Evolutionary conservation across 2,888 invertebrate genomes (phyloP), one percentile per base, ranked within the genome.

Genomic region (Caradrina clavipalpis): DNA sequence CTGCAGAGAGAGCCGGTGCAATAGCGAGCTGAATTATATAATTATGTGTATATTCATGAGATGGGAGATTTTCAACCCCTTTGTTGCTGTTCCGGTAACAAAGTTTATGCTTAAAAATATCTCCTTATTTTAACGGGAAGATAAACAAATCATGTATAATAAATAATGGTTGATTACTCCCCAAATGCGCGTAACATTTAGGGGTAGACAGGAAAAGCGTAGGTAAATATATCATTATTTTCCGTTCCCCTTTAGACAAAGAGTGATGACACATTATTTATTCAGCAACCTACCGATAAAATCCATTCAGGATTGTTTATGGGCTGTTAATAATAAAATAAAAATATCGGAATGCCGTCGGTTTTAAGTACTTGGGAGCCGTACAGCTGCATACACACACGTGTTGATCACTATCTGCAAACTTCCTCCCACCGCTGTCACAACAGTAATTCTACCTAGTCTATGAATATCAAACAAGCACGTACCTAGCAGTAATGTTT

Each of bases 211-310:
- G 68, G 64, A 70, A 53, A 65, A 65, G 47, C 51, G 15, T 51
- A 45, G 17, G 45, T 17, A 6, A 45, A 45, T 45, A n/a, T 56
- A 50, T 56, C 17, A 17, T 45, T 45, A 42, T 62, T 69, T 58
- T 54, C 10, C 22, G 69, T 51, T n/a, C 26, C 54, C 47, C 50
- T 69, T 56, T 66, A 78, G 69, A 81, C 69, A 83, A 74, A 76
- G 81, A 81, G 61, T 66, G 65, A 83, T 78, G 71, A 67, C 62
- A 74, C 59, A 76, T 82, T 73, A 83, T 59, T 81, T 76, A 81
- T 81, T 72, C 71, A 83, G 56, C 39, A 69, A 58, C 42, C 59
- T 71, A 45, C 22, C 42, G 68, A 63, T 73, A 68, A 54, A 72
- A 72, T 58, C 22, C 50, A 54, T 73, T 69, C 63, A 35, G 66